Base-by-base conservation (phyloP, 2,888 invertebrate species). In the Sinotaia quadrata region DNA sequence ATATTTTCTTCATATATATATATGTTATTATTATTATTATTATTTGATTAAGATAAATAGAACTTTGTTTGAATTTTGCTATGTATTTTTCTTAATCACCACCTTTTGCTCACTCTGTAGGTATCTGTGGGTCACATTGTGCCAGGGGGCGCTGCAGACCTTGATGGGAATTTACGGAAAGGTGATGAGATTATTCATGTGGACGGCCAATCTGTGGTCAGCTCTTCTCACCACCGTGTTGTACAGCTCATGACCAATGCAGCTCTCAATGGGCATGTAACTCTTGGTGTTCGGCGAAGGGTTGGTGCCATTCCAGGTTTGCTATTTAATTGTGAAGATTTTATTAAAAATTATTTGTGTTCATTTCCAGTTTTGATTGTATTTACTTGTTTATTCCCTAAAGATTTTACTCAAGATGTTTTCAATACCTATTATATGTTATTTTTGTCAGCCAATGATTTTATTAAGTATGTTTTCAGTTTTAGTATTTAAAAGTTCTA, bases 121-220 rank as follows among this genome's bases (percentile, higher is more conserved):
- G 93, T 98, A 72, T 95, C 97, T 12, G 97, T 98, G 34, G 98
- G 98, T 2, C 95, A 97, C 87, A 97, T 98, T 74, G 97, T 98
- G 65, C 94, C 96, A 0, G 96, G 96, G 31, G 98, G 98, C 3
- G 95, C 98, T 2, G 98, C 96, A 2, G 94, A 95, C 88, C 88
- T 94, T 56, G 97, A 98, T 89, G 96, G 96, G 0, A 91, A 96
- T 49, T 92, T 99, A 65, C 92, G 93, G 49, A 94, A 95, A 0
- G 97, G 97, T 0, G 99, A 99, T 88, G 93, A 98, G 87, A 94
- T 99, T 71, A 92, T 97, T 63, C 95, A 94, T 66, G 97, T 99
- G 67, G 97, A 99, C 89, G 94, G 94, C 24, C 91, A 93, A 51
- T 92, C 93, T 75, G 93, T 96, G 51, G 91, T 93, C 1, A 94